Evolutionary conservation across 2,113 vertebrate species (phyloP).

Genomic region (Hiodon alosoides): DNA sequence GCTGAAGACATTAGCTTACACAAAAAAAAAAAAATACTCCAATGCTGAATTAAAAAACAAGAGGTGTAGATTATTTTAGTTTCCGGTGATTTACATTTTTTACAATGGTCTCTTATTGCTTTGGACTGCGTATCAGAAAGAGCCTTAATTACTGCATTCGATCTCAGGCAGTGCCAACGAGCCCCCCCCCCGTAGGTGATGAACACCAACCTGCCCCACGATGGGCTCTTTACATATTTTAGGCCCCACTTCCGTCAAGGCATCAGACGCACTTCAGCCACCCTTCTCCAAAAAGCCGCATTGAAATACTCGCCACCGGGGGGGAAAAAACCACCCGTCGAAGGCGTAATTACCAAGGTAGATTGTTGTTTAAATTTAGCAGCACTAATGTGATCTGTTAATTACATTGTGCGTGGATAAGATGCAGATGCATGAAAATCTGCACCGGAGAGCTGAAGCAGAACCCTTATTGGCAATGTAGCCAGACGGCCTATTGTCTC

Average conservation of each 20-base stretch:
- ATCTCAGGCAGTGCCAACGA: constrained; percentile 38
- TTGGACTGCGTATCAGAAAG: constrained; percentile 27
- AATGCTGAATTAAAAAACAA: no score
- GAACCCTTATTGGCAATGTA: constrained; percentile 9
- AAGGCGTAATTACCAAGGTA: constrained; percentile 27
- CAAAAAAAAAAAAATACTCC: no score
- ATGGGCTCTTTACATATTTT: constrained; percentile 25
- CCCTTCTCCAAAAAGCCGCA: background rate
- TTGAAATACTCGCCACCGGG: background rate
- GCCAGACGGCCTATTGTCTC: constrained; percentile 15
- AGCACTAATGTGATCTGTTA: constrained; percentile 51
- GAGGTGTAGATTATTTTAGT: no score
- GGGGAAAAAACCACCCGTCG: background rate
- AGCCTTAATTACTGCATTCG: constrained; percentile 51
- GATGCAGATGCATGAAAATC: constrained; percentile 23
- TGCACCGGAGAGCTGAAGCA: constrained; percentile 14
- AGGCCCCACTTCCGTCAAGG: constrained; percentile 15
- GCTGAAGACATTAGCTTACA: no score
- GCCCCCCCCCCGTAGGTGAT: constrained; percentile 25
- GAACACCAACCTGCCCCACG: constrained; percentile 18
- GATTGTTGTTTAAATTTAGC: constrained; percentile 56
- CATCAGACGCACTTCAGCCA: background rate
- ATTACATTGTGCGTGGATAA: constrained; percentile 39
- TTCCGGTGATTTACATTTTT: background rate
- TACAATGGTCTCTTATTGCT: constrained; percentile 39